Evolutionary conservation across 2,888 invertebrate species (phyloP), one percentile per base, ranked within the genome.

Genomic region (Argyra leucocephala): DNA sequence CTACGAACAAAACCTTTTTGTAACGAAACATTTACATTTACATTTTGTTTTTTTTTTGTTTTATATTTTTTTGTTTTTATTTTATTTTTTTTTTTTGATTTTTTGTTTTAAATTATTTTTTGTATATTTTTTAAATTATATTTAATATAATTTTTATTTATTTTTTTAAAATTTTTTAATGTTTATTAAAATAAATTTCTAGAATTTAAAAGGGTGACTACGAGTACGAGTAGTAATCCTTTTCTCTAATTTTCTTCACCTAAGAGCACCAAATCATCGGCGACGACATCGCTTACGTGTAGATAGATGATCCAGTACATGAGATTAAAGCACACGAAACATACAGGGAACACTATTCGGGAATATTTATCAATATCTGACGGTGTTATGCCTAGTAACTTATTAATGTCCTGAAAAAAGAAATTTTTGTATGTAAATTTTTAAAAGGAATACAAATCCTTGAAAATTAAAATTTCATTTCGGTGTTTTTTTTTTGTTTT

Each of bases 281-380:
- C 93, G 75, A 94, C 92, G 76, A 93, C 93, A 84, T 95, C 94
- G 78, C 93, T 93, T 80, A 95, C 94, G 85, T 95, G 94, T 74
- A 95, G 85, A 81, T 95, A 95, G 78, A 95, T 94, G 81, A 95
- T 94, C 95, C 95, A 95, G 83, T 95, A 95, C 94, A 95, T 94
- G 74, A 95, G 87, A 83, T 98, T 98, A 86, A 98, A 98, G 82
- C 96, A 92, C 71, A 97, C 91, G 85, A 98, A 98, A 83, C 96
- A 93, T 75, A 96, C 93, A 65, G 98, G 98, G 81, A 99, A 99
- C 76, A 96, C 90, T 81, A 97, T 94, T 77, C 98, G 89, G 69
- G 97, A 96, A 81, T 97, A 97, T 83, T 97, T 97, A 87, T 98
- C 98, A 82, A 98, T 98, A 82, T 96, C 96, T 79, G 96, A 96